Base-by-base conservation (phyloP, 1,140 invertebrate species). In the Aphelenchoides fujianensis region DNA sequence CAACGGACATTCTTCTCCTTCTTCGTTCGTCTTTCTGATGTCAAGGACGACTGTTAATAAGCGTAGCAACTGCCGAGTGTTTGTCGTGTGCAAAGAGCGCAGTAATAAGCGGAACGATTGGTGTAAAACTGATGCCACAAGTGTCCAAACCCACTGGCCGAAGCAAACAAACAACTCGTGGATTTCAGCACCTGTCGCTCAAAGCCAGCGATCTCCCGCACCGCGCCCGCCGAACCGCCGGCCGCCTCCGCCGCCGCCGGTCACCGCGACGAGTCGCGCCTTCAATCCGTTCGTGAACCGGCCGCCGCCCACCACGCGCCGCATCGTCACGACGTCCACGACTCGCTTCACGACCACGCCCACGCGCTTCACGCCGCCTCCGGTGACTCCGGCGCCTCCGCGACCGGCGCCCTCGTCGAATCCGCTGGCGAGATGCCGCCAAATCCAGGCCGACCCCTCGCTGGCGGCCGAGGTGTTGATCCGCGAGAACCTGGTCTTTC, bases 381-480 rank as follows among this genome's bases (percentile, higher is more conserved):
- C 31, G 3, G 19, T 28, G 19, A 71, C n/a, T 54, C 57, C 37
- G 30, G 32, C 48, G 30, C 70, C 64, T 55, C 70, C 73, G n/a
- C 62, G 37, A 63, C 52, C 62, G 16, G 53, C 55, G 34, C 28
- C 66, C 37, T 63, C 36, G 2, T 53, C 35, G 2, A 70, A 61
- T 52, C 75, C 79, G 7, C 63, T 76, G 28, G 71, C 69, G 2
- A 64, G 81, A 52, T 82, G 82, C 53, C 66, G 75, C 37, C 83
- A 84, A 35, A 84, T 82, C 59, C 73, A 82, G 52, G 68, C 68
- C 34, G 81, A 82, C 71, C 82, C 81, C 0, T 69, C 70, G 2
- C 36, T 73, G 2, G 74, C 81, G 30, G 81, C 81, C 1, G 81
- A 82, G 64, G 78, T 80, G 2, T 54, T 82, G 48, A 41, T 79